phyloP scores from a whole-genome alignment of 2,797 vertebrate species.

The Acomys russatus region DNA sequence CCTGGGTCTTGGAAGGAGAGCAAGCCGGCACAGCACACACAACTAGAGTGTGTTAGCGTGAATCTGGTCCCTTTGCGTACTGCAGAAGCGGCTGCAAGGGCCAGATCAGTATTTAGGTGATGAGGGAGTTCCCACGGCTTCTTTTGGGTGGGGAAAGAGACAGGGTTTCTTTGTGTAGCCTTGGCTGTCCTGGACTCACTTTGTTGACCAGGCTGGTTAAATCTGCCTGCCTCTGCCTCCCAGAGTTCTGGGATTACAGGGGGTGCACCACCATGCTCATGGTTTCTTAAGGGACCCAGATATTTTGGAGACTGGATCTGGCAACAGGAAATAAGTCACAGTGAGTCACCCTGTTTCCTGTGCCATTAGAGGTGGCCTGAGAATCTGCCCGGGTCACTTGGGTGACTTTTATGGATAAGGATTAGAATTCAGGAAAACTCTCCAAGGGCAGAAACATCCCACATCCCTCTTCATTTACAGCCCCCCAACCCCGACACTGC shows the following conservation, averaged over 20 bases:
- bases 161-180: too few relatives aligned
- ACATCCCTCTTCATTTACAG: neutral
- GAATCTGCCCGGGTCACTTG: neutral
- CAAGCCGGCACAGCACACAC: neutral
- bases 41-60: neutral
- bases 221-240: too few relatives aligned
- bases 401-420: neutral
- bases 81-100: neutral
- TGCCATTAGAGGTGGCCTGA: neutral
- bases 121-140: neutral
- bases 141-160: neutral
- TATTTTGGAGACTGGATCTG: neutral
- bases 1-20: slow-evolving; percentile 40
- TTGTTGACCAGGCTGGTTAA: too few relatives aligned
- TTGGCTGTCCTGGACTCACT: too few relatives aligned
- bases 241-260: too few relatives aligned
- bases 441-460: neutral
- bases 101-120: slow-evolving; percentile 9
- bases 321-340: neutral
- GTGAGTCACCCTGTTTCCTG: neutral
- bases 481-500: too few relatives aligned
- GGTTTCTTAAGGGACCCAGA: neutral
- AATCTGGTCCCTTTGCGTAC: neutral
- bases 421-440: neutral
- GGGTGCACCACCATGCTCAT: too few relatives aligned